These are phyloP conservation scores for Gallinago media DNA, from an alignment of 2,113 vertebrate genomes.

Conservation along the genomic window DNA sequence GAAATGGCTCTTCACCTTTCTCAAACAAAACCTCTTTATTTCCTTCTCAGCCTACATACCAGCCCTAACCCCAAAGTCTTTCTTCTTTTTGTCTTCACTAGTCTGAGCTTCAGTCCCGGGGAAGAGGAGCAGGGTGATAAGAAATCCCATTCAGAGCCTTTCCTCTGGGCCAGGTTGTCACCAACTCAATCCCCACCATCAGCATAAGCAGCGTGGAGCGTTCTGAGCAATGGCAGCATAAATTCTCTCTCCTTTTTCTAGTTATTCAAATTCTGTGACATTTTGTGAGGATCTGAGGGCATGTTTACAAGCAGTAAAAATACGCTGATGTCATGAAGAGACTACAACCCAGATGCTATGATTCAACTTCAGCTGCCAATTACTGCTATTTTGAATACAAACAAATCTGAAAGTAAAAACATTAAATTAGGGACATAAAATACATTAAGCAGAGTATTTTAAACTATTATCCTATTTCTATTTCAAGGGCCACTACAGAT, in stretches of 20 bases:
- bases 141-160: not conserved
- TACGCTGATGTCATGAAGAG: constrained; percentile 9
- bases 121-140: not conserved
- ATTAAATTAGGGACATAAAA: constrained; percentile 6
- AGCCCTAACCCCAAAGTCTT: not conserved
- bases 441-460: not conserved
- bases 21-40: not conserved
- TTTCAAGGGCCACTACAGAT: not conserved
- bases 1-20: not conserved
- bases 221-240: not conserved
- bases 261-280: constrained; percentile 16
- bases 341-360: constrained; percentile 22
- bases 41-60: not conserved
- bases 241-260: constrained; percentile 24
- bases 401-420: constrained; percentile 28
- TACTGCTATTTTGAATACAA: constrained; percentile 41
- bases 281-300: constrained; percentile 30
- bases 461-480: not conserved
- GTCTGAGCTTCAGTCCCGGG: not conserved
- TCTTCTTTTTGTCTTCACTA: not conserved
- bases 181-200: not conserved
- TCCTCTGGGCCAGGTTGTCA: not conserved
- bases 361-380: constrained; percentile 18
- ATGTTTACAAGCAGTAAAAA: constrained; percentile 50
- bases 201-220: accelerated